phyloP scores from a whole-genome alignment of 2,797 vertebrate species.

The Danio tinwini region DNA sequence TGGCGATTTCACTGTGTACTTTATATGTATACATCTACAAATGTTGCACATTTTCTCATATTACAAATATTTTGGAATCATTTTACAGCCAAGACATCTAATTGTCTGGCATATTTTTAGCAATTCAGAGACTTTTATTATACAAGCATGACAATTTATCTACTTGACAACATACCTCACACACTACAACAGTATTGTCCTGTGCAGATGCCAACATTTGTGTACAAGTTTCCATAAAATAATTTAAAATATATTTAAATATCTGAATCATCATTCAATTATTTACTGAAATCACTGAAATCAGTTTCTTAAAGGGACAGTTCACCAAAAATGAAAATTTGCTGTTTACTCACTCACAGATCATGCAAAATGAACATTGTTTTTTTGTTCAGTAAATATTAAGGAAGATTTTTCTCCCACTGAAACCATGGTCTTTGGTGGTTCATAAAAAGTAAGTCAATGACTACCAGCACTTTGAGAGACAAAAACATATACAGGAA shows the following conservation, averaged over 20 bases:
- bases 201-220: not conserved
- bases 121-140: not conserved
- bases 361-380: no score
- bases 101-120: not conserved
- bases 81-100: not conserved
- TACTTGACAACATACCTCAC: not conserved
- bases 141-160: not conserved
- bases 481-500: no score
- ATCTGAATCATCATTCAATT: not conserved
- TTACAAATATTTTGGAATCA: not conserved
- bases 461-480: no score
- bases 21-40: no score
- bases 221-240: not conserved
- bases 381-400: no score
- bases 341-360: no score
- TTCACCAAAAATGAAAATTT: no score
- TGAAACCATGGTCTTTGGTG: no score
- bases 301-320: not conserved
- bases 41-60: not conserved
- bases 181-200: not conserved
- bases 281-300: not conserved
- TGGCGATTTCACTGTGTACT: not conserved
- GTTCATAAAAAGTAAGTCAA: no score
- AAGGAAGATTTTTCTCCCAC: no score
- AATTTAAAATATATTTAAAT: not conserved